phyloP scores from a whole-genome alignment of 2,797 vertebrate species.

The Poeciliopsis presidionis region DNA sequence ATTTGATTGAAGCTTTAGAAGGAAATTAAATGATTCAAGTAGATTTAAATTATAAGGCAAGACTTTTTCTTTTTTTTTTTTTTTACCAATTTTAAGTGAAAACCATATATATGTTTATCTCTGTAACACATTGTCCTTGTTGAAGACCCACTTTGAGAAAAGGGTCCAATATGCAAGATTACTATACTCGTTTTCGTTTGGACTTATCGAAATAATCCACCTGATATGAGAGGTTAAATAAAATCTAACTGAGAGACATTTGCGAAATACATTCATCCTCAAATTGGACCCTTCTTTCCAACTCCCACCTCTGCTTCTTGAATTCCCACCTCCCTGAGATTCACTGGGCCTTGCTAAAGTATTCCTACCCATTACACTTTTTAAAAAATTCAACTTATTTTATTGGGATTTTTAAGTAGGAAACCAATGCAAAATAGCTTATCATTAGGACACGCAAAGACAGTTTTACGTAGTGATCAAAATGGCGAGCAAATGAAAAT shows the following conservation, averaged over 20 bases:
- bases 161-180: background rate
- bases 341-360: background rate
- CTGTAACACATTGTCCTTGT: background rate
- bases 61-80: background rate
- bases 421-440: background rate
- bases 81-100: background rate
- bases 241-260: background rate
- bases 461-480: background rate
- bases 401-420: background rate
- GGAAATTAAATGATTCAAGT: background rate
- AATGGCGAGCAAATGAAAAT: background rate
- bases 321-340: background rate
- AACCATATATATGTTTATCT: background rate
- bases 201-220: background rate
- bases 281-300: background rate
- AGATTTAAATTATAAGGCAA: background rate
- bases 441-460: background rate
- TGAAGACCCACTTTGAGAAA: background rate
- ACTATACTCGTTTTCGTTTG: background rate
- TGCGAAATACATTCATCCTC: background rate
- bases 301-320: background rate
- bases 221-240: background rate
- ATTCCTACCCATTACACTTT: background rate
- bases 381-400: background rate
- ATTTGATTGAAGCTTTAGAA: background rate